Base-by-base conservation (phyloP, 2,797 vertebrate species). In the Arrhamphus sclerolepis region DNA sequence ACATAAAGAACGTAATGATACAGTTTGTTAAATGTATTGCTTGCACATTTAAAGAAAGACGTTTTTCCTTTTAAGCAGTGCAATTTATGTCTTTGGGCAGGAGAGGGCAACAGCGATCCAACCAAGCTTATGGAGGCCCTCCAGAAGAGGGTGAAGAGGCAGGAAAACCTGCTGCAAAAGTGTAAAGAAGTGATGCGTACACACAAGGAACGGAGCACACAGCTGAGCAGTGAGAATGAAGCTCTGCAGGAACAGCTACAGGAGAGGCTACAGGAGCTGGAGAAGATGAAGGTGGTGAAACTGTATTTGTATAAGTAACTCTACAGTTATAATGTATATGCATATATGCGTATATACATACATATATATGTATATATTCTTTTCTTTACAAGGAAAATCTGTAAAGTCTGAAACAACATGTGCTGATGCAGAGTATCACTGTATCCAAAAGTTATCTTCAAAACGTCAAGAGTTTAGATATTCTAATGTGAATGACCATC, bases 241-340 rank as follows among this genome's bases (percentile, higher is more conserved):
- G 92, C 95, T 0, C 91, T 99, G 46, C 97, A 99, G 66, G 94
- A 97, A 46, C 98, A 99, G 75, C 91, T 99, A 49, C 94, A 97
- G 56, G 97, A 98, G 81, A 92, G 97, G 34, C 93, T 98, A 67
- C 95, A 97, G 72, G 97, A 99, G 59, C 91, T 99, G 68, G 97
- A 99, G 76, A 99, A 97, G 83, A 96, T 95, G 29, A 99, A 99
- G 95, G 98, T 98, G 78, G 5, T 29, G 18, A 31, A 47, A 39
- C 10, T 18, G 19, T 18, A 20, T 63, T 58, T 39, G 2, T 20
- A 14, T 13, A 38, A 38, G 11, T 14, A 13, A 38, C 34, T 14
- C 34, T 16, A 13, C 34, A 38, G 34, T 16, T 13, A 38, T 14
- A 13, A 34, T 13, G 13, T n/a, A n/a, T n/a, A n/a, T n/a, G n/a